phyloP scores from a whole-genome alignment of 2,113 vertebrate species.

The Arothron firmamentum region DNA sequence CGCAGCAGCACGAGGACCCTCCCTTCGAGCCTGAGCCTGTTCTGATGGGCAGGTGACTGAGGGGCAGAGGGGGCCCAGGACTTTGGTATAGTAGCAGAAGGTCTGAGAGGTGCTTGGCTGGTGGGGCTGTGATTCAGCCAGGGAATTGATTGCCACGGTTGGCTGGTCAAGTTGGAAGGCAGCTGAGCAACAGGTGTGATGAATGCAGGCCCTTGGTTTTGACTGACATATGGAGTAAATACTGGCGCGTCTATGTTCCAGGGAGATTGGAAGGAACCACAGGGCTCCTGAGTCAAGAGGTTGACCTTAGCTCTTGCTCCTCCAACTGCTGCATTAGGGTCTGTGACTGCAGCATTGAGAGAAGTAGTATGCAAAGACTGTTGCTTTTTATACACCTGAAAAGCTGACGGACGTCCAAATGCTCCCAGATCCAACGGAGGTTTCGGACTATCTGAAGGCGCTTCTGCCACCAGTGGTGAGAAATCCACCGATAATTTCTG shows the following conservation, averaged over 20 bases:
- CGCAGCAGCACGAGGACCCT: constrained; percentile 89
- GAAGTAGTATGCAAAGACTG: constrained; percentile 7
- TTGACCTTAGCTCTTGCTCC: constrained; percentile 41
- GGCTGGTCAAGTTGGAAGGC: constrained; percentile 70
- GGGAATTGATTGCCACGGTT: constrained; percentile 34
- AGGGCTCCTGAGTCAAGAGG: constrained; percentile 3
- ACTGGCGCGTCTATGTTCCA: constrained; percentile 82
- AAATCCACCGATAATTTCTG: constrained; percentile 52
- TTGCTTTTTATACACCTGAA: constrained; percentile 73
- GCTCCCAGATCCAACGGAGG: constrained; percentile 49
- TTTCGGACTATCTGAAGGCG: constrained; percentile 16
- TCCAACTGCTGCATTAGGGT: not conserved
- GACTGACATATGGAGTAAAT: constrained; percentile 72
- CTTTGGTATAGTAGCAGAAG: constrained; percentile 71
- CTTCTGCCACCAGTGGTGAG: constrained; percentile 48
- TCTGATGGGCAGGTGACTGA: constrained; percentile 59
- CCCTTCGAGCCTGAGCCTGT: constrained; percentile 77
- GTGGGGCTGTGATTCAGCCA: constrained; percentile 47
- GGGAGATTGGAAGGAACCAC: constrained; percentile 31
- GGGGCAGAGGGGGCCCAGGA: constrained; percentile 70
- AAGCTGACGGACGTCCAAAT: constrained; percentile 66
- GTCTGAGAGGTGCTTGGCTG: constrained; percentile 66
- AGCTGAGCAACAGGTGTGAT: constrained; percentile 79
- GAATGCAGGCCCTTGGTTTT: constrained; percentile 73
- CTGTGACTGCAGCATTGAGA: not conserved